phyloP scores from a whole-genome alignment of 2,888 invertebrate species.

The Agriopis marginaria region DNA sequence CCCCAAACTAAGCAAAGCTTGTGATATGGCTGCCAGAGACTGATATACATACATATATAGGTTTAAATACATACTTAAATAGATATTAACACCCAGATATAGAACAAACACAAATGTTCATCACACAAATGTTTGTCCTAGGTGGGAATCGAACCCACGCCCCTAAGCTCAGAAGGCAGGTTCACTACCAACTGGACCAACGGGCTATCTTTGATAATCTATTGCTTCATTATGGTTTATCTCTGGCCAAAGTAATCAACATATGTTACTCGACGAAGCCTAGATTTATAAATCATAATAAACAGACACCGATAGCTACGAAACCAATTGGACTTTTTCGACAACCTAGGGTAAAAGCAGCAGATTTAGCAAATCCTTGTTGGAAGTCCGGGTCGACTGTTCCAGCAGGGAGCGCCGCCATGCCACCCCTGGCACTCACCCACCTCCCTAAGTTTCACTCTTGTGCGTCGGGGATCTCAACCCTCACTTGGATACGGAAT shows the following conservation, averaged over 20 bases:
- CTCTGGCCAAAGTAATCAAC: neutral
- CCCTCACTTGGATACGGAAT: conserved; percentile 67
- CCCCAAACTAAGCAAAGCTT: no score
- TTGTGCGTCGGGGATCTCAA: conserved; percentile 82
- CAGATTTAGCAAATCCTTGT: conserved; percentile 83
- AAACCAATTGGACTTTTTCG: conserved; percentile 57
- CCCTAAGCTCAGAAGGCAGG: no score
- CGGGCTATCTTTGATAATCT: no score
- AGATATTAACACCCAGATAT: no score
- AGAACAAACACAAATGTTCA: no score
- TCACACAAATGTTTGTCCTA: no score
- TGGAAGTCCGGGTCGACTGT: conserved; percentile 82
- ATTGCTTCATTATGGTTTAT: no score
- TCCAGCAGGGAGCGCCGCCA: conserved; percentile 75
- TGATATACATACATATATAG: no score
- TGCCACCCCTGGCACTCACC: conserved; percentile 70
- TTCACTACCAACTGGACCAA: no score
- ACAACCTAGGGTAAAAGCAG: conserved; percentile 71
- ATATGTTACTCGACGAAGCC: neutral
- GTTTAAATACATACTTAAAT: no score
- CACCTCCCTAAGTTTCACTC: conserved; percentile 81
- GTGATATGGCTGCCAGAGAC: no score
- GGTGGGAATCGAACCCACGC: no score
- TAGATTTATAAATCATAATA: neutral
- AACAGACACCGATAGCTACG: conserved; percentile 1